Percentiles rank a stretch among this genome's conserved stretches.
Evolutionary conservation across 30 jellyfish, hydroid and myxozoan genomes (phyloP).

Genomic region (Clytia hemisphaerica): DNA sequence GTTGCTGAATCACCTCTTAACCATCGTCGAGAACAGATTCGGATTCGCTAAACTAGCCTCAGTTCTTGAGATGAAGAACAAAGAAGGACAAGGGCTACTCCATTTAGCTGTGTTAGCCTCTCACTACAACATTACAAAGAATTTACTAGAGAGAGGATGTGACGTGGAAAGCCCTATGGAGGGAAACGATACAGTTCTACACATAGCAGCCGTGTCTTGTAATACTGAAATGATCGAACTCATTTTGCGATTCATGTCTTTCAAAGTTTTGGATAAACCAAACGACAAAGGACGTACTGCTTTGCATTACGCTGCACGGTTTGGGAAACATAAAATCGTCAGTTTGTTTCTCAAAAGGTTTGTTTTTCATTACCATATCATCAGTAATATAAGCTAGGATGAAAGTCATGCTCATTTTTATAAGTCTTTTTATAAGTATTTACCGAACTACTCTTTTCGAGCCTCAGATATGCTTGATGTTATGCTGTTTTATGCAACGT

Average conservation of each 20-base stretch:
- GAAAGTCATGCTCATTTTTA: too few species aligned
- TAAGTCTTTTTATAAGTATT: too few species aligned
- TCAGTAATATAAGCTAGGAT: too few species aligned
- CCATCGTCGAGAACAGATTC: slow-evolving; percentile 32
- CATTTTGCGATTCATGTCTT: slow-evolving; percentile 53
- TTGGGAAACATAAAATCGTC: slow-evolving; percentile 53
- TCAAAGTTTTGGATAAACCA: slow-evolving; percentile 62
- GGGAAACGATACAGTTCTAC: slow-evolving; percentile 72
- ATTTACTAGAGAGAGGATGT: slow-evolving; percentile 73
- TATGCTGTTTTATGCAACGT: too few species aligned
- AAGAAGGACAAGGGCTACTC: slow-evolving; percentile 75
- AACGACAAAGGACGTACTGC: slow-evolving; percentile 79
- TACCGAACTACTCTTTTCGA: too few species aligned
- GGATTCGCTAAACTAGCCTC: slow-evolving; percentile 49
- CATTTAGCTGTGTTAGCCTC: slow-evolving; percentile 84
- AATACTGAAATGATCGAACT: slow-evolving; percentile 50
- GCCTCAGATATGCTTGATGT: too few species aligned
- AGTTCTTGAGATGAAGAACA: slow-evolving; percentile 44
- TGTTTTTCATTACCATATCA: too few species aligned
- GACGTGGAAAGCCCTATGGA: slow-evolving; percentile 66
- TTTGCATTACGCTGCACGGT: slow-evolving; percentile 68
- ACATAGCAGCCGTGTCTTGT: slow-evolving; percentile 83
- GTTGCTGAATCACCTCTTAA: slow-evolving; percentile 50
- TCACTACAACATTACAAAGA: slow-evolving; percentile 49
- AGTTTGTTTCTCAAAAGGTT: slow-evolving; percentile 53